phyloP scores from a whole-genome alignment of 2,888 invertebrate species.

The Seira ritae region DNA sequence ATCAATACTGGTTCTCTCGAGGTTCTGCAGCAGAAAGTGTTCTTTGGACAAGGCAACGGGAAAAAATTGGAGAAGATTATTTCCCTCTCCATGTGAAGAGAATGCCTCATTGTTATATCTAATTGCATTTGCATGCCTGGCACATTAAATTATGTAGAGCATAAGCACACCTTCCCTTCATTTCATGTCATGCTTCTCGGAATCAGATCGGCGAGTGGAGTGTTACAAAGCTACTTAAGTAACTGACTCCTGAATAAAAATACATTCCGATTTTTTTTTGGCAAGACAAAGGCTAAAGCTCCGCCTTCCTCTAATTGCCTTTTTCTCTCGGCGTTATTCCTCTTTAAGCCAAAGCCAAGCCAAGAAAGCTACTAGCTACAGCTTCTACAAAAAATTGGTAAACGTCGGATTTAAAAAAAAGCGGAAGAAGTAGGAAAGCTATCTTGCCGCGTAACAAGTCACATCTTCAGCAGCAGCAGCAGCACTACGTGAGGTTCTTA shows the following conservation, averaged over 20 bases:
- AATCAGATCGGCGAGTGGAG: background rate
- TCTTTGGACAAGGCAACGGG: no score
- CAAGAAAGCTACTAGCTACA: no score
- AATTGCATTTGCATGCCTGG: conserved; percentile 1
- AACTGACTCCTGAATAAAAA: background rate
- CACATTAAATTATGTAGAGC: background rate
- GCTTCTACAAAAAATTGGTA: no score
- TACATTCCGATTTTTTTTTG: background rate
- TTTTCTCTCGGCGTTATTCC: conserved; percentile 27
- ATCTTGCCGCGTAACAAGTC: background rate
- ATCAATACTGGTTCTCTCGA: no score
- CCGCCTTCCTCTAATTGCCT: conserved; percentile 53
- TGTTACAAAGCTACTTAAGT: background rate
- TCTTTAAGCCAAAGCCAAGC: background rate
- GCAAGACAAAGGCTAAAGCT: conserved; percentile 17
- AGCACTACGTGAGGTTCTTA: no score
- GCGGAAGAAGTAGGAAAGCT: background rate
- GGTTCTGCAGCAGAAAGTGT: no score
- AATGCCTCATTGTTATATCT: background rate
- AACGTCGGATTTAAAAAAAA: background rate
- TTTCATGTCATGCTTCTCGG: no score
- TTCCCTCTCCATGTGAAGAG: background rate
- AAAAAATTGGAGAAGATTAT: background rate
- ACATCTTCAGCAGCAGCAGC: background rate
- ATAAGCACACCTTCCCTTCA: no score